Percentiles rank a stretch among this genome's conserved stretches.
These are phyloP conservation scores for Platynereis dumerilii DNA, from an alignment of 2,888 invertebrate species.

Conservation along the genomic window DNA sequence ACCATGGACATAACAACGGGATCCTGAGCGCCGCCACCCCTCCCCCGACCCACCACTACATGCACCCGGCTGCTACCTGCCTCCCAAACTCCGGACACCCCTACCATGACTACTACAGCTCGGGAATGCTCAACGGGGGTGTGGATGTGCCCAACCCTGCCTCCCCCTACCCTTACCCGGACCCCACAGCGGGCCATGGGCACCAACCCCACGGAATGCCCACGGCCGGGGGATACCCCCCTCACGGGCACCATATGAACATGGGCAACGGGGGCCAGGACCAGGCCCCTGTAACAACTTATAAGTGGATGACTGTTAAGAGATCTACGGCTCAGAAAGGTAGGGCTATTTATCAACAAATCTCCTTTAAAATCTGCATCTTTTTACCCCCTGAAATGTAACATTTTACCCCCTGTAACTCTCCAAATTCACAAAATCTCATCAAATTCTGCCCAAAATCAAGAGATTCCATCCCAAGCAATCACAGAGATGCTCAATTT, in stretches of 20 bases:
- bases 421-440: too few species aligned
- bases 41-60: slow-evolving; percentile 18
- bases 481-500: too few species aligned
- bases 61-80: slow-evolving; percentile 11
- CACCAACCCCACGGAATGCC: slow-evolving; percentile 22
- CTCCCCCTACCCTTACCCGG: slow-evolving; percentile 16
- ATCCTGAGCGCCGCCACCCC: slow-evolving; percentile 17
- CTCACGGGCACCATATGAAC: slow-evolving; percentile 9
- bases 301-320: slow-evolving; percentile 99
- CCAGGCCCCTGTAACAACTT: slow-evolving; percentile 75
- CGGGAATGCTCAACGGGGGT: slow-evolving; percentile 19
- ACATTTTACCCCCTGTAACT: too few species aligned
- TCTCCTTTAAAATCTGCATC: background rate
- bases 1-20: slow-evolving; percentile 9
- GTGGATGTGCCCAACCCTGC: slow-evolving; percentile 19
- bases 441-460: too few species aligned
- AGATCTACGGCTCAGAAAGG: slow-evolving; percentile 94
- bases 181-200: slow-evolving; percentile 18
- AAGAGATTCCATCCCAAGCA: too few species aligned
- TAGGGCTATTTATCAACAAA: slow-evolving; percentile 40
- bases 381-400: too few species aligned
- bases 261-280: slow-evolving; percentile 15
- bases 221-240: slow-evolving; percentile 12
- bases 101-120: slow-evolving; percentile 19
- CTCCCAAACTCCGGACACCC: background rate